Evolutionary conservation across 2,888 invertebrate species (phyloP), one percentile per base, ranked within the genome.

Genomic region (Coenonympha arcania): DNA sequence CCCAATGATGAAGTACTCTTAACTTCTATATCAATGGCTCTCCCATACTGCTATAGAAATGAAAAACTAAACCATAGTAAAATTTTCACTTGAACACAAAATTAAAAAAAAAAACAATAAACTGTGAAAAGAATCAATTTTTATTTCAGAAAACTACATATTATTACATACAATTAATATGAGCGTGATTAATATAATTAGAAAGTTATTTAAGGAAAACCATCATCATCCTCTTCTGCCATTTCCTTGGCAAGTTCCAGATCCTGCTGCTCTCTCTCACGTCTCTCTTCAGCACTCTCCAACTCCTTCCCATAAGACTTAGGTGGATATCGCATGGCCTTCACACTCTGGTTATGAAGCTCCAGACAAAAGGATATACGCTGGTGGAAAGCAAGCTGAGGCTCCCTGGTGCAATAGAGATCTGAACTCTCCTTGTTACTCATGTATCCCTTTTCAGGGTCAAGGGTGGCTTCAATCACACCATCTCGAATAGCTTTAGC

Each of bases 201-300:
- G n/a, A n/a, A n/a, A 8, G n/a, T 6, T 22, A 47, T 64, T 79
- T 68, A 87, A 69, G 87, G 87, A 71, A 93, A 94, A 59, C 93
- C 93, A 86, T 96, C 96, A 87, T 98, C 98, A 79, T 99, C 99
- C 74, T 99, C 99, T 73, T 99, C 99, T 5, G 98, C 98, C 94
- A 99, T 97, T 87, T 99, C 99, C 79, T 99, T 99, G n/a, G 99
- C 99, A 65, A 98, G 88, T 77, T 99, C 99, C 68, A 99, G 87
- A 82, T 99, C 99, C 79, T 99, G 98, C 69, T 98, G 98, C 76
- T 99, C 98, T 45, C 98, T 88, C 78, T 98, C 98, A 51, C 98
- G 89, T 43, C 98, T 90, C 69, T 98, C 98, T 82, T 98, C 98
- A 11, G 98, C 98, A 63, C 96, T 97, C 78, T 99, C 99, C 53